Evolutionary conservation across 2,888 invertebrate species (phyloP), one percentile per base, ranked within the genome.

Genomic region (Parnassius smintheus): DNA sequence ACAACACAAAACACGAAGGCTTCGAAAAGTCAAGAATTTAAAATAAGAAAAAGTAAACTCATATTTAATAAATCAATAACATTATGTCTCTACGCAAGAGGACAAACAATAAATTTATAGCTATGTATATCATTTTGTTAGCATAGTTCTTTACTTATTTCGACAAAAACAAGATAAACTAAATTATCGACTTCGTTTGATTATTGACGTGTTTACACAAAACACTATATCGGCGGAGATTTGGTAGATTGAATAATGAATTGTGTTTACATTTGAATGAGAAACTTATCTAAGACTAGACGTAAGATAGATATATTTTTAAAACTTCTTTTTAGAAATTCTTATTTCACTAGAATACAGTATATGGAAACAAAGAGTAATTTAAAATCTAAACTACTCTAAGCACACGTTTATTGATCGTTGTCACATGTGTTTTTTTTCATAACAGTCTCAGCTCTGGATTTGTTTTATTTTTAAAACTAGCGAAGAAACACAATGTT

Each of bases 161-260:
- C 46, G 46, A 49, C 49, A 49, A 49, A 8, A 49, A 49, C 10
- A 44, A 18, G 51, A 50, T 44, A 25, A 58, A 51, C 51, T 42
- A 25, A 59, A 52, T 59, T 52, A 59, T 25, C 45, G 50, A 42
- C 41, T 55, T 56, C 18, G 57, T 56, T 61, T 46, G 46, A 61
- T 18, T 61, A 41, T 52, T 46, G 46, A 57, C 49, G 53, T 62
- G 52, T 62, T 62, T 62, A 58, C 45, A 54, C 62, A 54, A 45
- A 48, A 25, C 42, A 41, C 49, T 49, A 58, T 57, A 62, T 61
- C 56, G 50, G 13, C 49, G 12, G 50, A 62, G 58, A 62, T 62
- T 62, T 58, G 49, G 44, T 44, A 35, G 44, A 55, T 57, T 42
- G 54, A 54, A 58, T 62, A 62, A 62, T 54, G 53, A 49, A 62